A percentile compares a stretch with the other conserved stretches of the same genome.
Conservation (phyloP, 2,797 vertebrate species). For the Syndactyla subalaris region DNA sequence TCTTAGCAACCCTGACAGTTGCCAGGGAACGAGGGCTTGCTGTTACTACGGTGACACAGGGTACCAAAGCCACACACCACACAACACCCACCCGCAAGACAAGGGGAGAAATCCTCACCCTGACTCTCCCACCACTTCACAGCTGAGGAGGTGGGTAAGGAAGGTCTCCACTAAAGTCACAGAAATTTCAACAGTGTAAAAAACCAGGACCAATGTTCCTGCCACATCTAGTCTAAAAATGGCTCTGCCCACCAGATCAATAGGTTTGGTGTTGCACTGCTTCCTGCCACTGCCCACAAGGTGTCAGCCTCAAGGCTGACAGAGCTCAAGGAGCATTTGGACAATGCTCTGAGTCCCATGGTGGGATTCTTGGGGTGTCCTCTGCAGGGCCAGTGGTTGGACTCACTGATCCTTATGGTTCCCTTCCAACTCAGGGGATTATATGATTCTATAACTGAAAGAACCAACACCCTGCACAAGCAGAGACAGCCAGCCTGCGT, state of each 20-base stretch:
- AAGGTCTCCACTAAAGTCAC: background rate
- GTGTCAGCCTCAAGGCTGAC: background rate
- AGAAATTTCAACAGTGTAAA: background rate
- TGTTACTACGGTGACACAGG: conserved; percentile 38
- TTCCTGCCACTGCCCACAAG: background rate
- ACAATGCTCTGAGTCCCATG: background rate
- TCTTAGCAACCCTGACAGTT: conserved; percentile 50
- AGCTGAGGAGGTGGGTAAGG: background rate
- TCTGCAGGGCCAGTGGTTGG: background rate
- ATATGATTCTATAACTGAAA: background rate
- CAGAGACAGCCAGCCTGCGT: background rate
- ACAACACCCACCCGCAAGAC: background rate
- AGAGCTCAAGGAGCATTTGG: background rate
- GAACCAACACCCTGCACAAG: background rate
- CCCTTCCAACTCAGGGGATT: background rate
- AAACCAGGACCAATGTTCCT: background rate
- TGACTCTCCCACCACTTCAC: background rate
- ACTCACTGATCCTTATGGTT: accelerated
- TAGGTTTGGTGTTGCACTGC: background rate
- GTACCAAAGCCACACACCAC: background rate
- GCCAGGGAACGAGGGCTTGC: background rate
- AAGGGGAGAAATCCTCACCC: background rate
- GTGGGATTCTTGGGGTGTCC: background rate
- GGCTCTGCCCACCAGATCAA: background rate
- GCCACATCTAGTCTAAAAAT: background rate